Base-by-base conservation (phyloP, 2,888 invertebrate species). In the Ornithoptera priamus region DNA sequence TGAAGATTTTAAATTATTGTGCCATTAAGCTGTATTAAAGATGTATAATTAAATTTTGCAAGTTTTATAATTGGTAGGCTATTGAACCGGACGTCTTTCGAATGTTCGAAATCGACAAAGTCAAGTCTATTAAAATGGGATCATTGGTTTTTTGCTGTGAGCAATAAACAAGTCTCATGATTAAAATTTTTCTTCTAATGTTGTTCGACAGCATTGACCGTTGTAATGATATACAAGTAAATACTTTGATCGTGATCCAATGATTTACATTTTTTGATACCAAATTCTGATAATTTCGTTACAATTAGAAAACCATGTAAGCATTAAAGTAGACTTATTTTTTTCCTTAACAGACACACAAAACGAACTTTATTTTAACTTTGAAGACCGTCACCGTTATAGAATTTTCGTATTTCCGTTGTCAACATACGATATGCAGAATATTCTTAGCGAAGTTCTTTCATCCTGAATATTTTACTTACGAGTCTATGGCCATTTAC, bases 1-100 rank as follows among this genome's bases (percentile, higher is more conserved):
- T 53, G 53, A 18, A 8, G 8, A 5, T 53, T 18, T 53, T 53
- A 53, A 53, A 53, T 53, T 53, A 53, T 53, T 53, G n/a, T 53
- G 53, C 18, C n/a, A 53, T 53, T n/a, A 12, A 53, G 18, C 18
- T n/a, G 6, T 46, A 53, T 53, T 53, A n/a, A 53, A 53, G n/a
- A n/a, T n/a, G n/a, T n/a, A 5, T 18, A n/a, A 53, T 53, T 53
- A 18, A 18, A 53, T 53, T n/a, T 53, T 8, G n/a, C 18, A 53
- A 53, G n/a, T n/a, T 53, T 53, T 7, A 7, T 53, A n/a, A 59
- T 73, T 72, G 70, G 15, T 30, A 63, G 68, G 63, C 22, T 68
- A 68, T 64, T 69, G 65, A 65, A 65, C 61, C 24, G 62, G 17
- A 61, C 46, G 24, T 15, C n/a, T 65, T 57, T 65, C 62, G 65